These are phyloP conservation scores for Paramormyrops hopkinsi DNA, from an alignment of 2,797 vertebrate species.

Conservation along the genomic window DNA sequence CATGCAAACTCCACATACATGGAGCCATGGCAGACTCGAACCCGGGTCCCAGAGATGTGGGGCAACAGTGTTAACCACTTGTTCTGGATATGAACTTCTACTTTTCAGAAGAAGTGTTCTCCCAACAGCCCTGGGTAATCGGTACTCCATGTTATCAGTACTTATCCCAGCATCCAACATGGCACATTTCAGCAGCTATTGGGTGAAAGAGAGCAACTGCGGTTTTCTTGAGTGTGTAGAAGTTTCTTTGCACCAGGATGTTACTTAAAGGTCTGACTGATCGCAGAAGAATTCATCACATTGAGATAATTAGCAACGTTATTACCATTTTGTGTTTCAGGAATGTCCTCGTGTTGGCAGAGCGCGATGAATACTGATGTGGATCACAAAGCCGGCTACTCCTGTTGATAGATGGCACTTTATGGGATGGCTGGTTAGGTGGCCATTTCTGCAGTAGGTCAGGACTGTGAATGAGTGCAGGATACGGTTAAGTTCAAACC, in stretches of 20 bases:
- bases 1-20: neutral
- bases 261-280: neutral
- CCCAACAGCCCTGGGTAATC: neutral
- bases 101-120: neutral
- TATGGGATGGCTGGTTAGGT: neutral
- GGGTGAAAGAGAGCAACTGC: neutral
- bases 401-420: neutral
- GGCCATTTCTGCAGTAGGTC: neutral
- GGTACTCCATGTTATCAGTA: neutral
- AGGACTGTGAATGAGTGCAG: neutral
- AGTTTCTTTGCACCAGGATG: neutral
- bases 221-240: neutral
- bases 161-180: neutral
- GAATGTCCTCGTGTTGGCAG: neutral
- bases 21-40: neutral
- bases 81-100: neutral
- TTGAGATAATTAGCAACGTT: neutral
- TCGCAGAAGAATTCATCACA: neutral
- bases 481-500: neutral
- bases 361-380: neutral
- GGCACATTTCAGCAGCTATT: neutral
- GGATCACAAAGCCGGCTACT: neutral
- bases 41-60: neutral
- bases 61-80: neutral
- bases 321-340: neutral